Evolutionary conservation across 2,888 invertebrate genomes (phyloP).

Genomic region (Nephrotoma appendiculata): DNA sequence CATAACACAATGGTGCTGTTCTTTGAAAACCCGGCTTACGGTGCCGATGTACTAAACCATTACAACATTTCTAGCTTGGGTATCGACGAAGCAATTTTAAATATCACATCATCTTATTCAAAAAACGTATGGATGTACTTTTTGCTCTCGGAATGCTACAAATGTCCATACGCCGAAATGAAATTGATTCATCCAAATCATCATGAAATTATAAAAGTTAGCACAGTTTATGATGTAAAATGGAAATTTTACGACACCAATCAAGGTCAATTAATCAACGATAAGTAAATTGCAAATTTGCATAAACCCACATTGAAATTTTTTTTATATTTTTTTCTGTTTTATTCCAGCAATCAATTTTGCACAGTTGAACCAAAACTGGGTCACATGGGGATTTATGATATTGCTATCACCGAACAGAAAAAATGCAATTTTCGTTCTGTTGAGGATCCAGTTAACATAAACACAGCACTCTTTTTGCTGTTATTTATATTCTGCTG

Average conservation of each 20-base stretch:
- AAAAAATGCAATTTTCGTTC: constrained; percentile 40
- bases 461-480: constrained; percentile 28
- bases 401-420: constrained; percentile 37
- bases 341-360: constrained; percentile 36
- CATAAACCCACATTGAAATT: neutral
- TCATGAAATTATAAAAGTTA: constrained; percentile 32
- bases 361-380: constrained; percentile 44
- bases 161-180: constrained; percentile 47
- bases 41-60: neutral
- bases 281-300: constrained; percentile 18
- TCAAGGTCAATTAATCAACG: constrained; percentile 33
- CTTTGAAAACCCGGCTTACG: neutral
- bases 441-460: constrained; percentile 49
- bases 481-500: constrained; percentile 22
- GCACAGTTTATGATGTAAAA: constrained; percentile 36
- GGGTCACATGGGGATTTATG: constrained; percentile 60
- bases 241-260: constrained; percentile 41
- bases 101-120: neutral
- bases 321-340: neutral
- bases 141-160: constrained; percentile 53
- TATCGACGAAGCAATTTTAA: neutral
- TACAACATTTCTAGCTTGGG: neutral
- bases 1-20: neutral
- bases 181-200: constrained; percentile 27
- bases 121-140: constrained; percentile 43